These are phyloP conservation scores for Leptosomus discolor DNA, from an alignment of 2,113 vertebrate species.

Conservation along the genomic window DNA sequence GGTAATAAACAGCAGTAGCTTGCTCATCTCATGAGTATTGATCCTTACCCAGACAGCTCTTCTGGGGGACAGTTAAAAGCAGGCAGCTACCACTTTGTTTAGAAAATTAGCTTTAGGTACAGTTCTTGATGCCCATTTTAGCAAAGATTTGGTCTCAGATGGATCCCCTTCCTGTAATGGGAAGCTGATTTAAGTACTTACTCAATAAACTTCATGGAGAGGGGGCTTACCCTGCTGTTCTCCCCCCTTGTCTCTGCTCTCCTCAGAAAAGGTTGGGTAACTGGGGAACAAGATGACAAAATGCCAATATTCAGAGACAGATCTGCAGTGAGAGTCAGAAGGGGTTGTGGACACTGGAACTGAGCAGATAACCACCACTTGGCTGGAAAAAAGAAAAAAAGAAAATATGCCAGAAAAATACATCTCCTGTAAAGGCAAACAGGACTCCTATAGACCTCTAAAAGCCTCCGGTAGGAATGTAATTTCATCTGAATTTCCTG, in stretches of 20 bases:
- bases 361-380: background rate
- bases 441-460: background rate
- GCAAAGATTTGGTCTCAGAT: background rate
- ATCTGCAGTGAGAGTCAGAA: background rate
- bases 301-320: background rate
- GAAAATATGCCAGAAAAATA: background rate
- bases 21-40: background rate
- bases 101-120: background rate
- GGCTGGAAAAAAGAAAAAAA: background rate
- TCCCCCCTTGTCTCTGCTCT: background rate
- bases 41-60: background rate
- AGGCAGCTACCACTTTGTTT: background rate
- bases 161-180: background rate
- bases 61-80: background rate
- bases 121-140: background rate
- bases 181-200: background rate
- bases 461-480: constrained; percentile 46
- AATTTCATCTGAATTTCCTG: constrained; percentile 60
- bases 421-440: background rate
- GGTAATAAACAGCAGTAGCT: background rate
- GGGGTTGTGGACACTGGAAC: background rate
- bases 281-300: background rate
- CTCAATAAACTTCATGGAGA: background rate
- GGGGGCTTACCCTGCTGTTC: background rate
- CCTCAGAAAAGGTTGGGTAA: background rate